Evolutionary conservation across 2,113 vertebrate species (phyloP).

Genomic region (Albula glossodonta): DNA sequence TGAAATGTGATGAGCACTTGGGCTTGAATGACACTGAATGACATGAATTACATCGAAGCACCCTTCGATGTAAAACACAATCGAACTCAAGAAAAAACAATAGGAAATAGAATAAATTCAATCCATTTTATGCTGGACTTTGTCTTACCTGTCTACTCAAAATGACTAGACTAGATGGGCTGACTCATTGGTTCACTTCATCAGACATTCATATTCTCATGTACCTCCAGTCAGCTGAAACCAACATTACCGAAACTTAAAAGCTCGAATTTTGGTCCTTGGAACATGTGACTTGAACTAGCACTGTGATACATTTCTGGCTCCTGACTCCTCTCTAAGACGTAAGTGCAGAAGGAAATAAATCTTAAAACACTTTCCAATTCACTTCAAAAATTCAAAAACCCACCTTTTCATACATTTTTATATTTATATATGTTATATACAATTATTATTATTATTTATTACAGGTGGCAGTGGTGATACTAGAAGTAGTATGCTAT

Average conservation of each 20-base stretch:
- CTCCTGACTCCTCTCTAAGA: not conserved
- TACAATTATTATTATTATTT: too few species aligned
- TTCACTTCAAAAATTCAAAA: not conserved
- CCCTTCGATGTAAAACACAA: too few species aligned
- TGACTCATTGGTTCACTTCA: not conserved
- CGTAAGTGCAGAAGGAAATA: not conserved
- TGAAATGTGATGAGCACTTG: too few species aligned
- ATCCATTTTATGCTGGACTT: not conserved
- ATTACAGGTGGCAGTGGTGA: too few species aligned
- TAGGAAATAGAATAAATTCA: too few species aligned
- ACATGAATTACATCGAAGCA: too few species aligned
- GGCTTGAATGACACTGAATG: too few species aligned
- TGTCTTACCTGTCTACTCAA: not conserved
- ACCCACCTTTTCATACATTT: too few species aligned
- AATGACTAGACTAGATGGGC: not conserved
- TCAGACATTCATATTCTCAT: not conserved
- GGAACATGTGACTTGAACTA: not conserved
- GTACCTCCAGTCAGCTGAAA: not conserved
- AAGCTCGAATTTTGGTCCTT: not conserved
- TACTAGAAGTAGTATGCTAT: too few species aligned
- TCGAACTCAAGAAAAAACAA: too few species aligned
- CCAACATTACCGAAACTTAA: not conserved
- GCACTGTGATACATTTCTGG: not conserved
- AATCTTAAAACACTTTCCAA: not conserved
- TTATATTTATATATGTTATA: too few species aligned